Evolutionary conservation across 2,797 vertebrate genomes (phyloP).

Genomic region (Poeciliopsis gracilis): DNA sequence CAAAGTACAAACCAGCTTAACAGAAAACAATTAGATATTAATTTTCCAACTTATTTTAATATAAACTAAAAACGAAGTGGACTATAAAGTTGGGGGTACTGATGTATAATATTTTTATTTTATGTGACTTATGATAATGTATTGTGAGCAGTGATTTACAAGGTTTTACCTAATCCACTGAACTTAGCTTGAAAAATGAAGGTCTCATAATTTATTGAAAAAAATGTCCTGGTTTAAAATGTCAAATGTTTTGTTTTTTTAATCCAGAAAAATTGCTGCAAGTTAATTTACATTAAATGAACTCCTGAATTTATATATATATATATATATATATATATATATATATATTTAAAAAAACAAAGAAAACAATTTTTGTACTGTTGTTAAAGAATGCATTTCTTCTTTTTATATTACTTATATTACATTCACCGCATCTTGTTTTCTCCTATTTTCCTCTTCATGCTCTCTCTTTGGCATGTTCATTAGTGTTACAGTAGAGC

Average conservation of each 20-base stretch:
- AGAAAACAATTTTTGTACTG: background rate
- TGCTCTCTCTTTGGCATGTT: slow-evolving; percentile 55
- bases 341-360: background rate
- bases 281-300: background rate
- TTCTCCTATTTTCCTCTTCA: slow-evolving; percentile 31
- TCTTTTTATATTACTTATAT: slow-evolving; percentile 39
- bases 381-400: background rate
- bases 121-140: background rate
- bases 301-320: background rate
- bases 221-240: background rate
- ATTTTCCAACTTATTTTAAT: background rate
- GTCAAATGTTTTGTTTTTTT: background rate
- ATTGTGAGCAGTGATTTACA: background rate
- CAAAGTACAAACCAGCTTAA: background rate
- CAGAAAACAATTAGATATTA: background rate
- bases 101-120: background rate
- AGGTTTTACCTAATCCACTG: background rate
- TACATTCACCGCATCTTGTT: slow-evolving; percentile 35
- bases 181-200: background rate
- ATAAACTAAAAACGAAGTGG: background rate
- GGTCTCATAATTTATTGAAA: background rate
- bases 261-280: background rate
- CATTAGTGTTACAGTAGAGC: slow-evolving; percentile 72
- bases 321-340: background rate
- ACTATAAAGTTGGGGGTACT: background rate